These are phyloP conservation scores for Crossaster papposus DNA, from an alignment of 53 echinoderm and acorn worm genomes.

Conservation along the genomic window DNA sequence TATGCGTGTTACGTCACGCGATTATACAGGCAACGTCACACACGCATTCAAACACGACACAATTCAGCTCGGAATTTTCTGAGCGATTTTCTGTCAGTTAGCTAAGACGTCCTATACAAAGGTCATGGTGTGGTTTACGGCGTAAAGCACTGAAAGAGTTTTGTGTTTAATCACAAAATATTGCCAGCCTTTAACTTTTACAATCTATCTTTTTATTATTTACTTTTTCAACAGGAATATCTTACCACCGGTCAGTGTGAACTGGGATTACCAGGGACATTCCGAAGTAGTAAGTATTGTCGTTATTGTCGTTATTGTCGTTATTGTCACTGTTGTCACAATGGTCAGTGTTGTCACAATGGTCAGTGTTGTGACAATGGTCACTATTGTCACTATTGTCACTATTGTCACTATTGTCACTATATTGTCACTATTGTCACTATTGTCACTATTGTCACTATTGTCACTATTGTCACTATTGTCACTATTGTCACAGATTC, in stretches of 20 bases:
- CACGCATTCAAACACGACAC: too few relatives aligned
- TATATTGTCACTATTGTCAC: not conserved
- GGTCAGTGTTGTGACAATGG: not conserved
- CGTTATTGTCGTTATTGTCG: too few relatives aligned
- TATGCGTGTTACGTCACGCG: too few relatives aligned
- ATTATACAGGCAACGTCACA: too few relatives aligned
- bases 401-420: not conserved
- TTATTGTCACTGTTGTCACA: too few relatives aligned
- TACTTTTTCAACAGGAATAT: slow-evolving; percentile 47
- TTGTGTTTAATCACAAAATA: not conserved
- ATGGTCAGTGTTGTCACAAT: not conserved
- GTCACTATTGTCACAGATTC: not conserved
- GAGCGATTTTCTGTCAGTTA: too few relatives aligned
- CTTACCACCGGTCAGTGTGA: slow-evolving; percentile 20
- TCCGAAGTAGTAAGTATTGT: slow-evolving; percentile 43
- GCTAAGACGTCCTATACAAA: too few relatives aligned
- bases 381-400: not conserved
- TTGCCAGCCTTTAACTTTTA: not conserved
- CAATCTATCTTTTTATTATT: not conserved
- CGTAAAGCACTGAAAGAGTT: not conserved
- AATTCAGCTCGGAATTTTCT: too few relatives aligned
- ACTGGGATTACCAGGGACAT: slow-evolving; percentile 14
- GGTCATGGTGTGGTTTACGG: not conserved
- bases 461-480: not conserved
- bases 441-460: too few relatives aligned